phyloP scores from a whole-genome alignment of 2,888 invertebrate genomes.

The Drosophila multiciliata region DNA sequence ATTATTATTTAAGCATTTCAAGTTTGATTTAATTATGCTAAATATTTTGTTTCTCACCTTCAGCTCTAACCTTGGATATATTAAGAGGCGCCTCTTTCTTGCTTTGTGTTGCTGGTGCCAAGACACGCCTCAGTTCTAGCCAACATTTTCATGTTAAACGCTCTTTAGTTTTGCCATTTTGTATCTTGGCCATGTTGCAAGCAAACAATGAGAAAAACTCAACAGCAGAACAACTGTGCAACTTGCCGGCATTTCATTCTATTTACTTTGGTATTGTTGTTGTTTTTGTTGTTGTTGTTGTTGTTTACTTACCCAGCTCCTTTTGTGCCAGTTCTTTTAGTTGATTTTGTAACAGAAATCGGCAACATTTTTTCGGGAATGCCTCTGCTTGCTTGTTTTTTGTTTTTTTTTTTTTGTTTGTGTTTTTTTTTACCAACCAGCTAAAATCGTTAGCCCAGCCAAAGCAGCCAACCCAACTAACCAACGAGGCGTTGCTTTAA shows the following conservation, averaged over 20 bases:
- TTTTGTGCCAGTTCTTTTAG: constrained; percentile 56
- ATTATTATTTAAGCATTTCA: constrained; percentile 72
- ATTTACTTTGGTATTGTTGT: constrained; percentile 35
- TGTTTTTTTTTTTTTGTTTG: constrained; percentile 33
- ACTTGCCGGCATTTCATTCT: constrained; percentile 41
- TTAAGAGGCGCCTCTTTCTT: constrained; percentile 20
- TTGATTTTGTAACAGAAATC: constrained; percentile 58
- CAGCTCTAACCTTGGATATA: constrained; percentile 12
- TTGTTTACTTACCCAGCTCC: constrained; percentile 64
- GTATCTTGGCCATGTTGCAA: constrained; percentile 36
- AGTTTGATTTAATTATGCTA: constrained; percentile 70
- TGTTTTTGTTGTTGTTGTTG: constrained; percentile 14
- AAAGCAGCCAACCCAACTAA: constrained; percentile 35
- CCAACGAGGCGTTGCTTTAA: constrained; percentile 54
- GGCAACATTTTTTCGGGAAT: constrained; percentile 47
- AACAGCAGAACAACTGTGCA: constrained; percentile 36
- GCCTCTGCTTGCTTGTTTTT: constrained; percentile 41
- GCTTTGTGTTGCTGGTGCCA: constrained; percentile 16
- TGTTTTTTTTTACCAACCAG: constrained; percentile 23
- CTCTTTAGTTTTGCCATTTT: constrained; percentile 24
- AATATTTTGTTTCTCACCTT: constrained; percentile 54
- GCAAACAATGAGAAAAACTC: constrained; percentile 33
- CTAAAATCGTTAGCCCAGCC: not conserved
- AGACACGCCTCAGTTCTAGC: constrained; percentile 23
- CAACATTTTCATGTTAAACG: constrained; percentile 10